Base-by-base conservation (phyloP, 2,113 vertebrate genomes). In the Zosterops borbonicus region DNA sequence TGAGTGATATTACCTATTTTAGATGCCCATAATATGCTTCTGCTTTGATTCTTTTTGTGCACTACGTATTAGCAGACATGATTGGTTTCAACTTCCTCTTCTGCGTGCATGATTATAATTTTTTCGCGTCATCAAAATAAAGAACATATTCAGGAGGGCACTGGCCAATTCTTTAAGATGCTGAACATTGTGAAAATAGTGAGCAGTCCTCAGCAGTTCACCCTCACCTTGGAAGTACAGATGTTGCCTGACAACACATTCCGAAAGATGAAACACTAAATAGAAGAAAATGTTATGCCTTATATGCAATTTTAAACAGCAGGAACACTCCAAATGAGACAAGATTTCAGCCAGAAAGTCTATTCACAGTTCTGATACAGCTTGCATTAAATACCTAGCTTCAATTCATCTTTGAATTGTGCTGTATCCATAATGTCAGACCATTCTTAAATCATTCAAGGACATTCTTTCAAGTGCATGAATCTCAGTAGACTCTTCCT, bases 361-460 rank as follows among this genome's bases (percentile, higher is more conserved):
- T 92, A 84, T 90, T 92, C 58, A 67, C 16, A 41, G 13, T 63
- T 83, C 65, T 69, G 29, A 82, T 88, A 70, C 42, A 80, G 27
- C 24, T 90, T 68, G 31, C 33, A 49, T 80, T 74, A 74, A 86
- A 31, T 87, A 22, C 55, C 35, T 17, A 65, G 41, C 22, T 92
- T 94, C n/a, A 81, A 81, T 89, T 93, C 52, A 56, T 83, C 68
- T 95, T 91, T 91, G 53, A 82, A 91, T 79, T 62, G 14, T 44
- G 59, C 39, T 63, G 17, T 74, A 79, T 69, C 84, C 49, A 35
- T 84, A 79, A 64, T 53, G 55, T 64, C 52, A 70, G 68, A 46
- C 70, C 79, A 77, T 92, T 96, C 68, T 94, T 80, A 87, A 95
- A 87, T 78, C 82, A 73, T 93, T 95, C 89, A 94, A 92, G 89